These are phyloP conservation scores for Hyles lineata DNA, from an alignment of 2,888 invertebrate genomes.

Conservation along the genomic window DNA sequence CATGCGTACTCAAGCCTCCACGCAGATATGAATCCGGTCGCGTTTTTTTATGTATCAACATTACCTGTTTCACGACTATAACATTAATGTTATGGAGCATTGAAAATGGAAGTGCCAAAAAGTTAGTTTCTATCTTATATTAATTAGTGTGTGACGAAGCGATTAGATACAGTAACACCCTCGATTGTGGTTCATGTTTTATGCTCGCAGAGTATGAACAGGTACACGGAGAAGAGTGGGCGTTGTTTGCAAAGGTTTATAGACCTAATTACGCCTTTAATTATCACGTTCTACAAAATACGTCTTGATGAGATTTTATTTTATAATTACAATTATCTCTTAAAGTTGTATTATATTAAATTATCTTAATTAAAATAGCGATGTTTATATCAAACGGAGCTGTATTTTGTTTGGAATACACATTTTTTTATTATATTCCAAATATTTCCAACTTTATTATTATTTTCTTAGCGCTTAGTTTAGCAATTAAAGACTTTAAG, in stretches of 20 bases:
- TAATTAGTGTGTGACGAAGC: slow-evolving; percentile 38
- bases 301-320: not conserved
- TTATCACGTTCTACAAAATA: not conserved
- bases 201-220: slow-evolving; percentile 5
- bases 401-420: too few relatives aligned
- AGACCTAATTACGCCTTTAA: not conserved
- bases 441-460: too few relatives aligned
- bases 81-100: slow-evolving; percentile 36
- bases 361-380: too few relatives aligned
- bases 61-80: slow-evolving; percentile 39
- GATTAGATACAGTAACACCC: slow-evolving; percentile 38
- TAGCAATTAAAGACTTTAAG: too few relatives aligned
- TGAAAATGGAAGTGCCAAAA: slow-evolving; percentile 40
- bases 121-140: slow-evolving; percentile 38
- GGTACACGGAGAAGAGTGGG: not conserved
- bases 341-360: not conserved
- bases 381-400: too few relatives aligned
- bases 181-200: slow-evolving; percentile 18
- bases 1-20: slow-evolving; percentile 27
- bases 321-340: not conserved
- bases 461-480: too few relatives aligned
- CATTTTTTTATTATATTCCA: too few relatives aligned
- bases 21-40: slow-evolving; percentile 16
- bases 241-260: not conserved
- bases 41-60: slow-evolving; percentile 27